Percentiles rank a stretch among this genome's conserved stretches.
Conservation (phyloP, 2,113 vertebrate species). For the Mixornis gularis region DNA sequence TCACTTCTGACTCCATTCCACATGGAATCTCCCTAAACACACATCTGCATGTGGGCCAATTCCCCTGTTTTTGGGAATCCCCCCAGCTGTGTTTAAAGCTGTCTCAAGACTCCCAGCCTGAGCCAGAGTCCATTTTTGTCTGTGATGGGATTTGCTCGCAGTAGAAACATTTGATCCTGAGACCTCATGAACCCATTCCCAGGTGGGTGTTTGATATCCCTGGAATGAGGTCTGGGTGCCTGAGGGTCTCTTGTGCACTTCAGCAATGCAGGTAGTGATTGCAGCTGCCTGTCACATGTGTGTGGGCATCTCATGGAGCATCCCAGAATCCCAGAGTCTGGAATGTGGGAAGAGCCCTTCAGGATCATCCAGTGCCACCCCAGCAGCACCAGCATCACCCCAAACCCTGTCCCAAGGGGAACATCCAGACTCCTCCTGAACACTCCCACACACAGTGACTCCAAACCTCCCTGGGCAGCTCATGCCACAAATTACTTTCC, state of each 20-base stretch:
- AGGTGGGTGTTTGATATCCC: background rate
- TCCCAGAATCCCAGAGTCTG: background rate
- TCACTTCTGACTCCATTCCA: background rate
- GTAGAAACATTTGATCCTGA: background rate
- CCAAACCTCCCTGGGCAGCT: background rate
- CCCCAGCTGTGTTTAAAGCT: accelerated
- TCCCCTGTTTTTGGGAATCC: background rate
- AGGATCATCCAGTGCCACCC: background rate
- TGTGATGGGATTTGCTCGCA: background rate
- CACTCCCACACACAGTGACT: background rate
- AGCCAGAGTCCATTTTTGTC: background rate
- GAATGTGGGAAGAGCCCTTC: background rate
- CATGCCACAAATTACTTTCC: background rate
- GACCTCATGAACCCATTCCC: background rate
- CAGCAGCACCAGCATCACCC: background rate
- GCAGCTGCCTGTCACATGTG: background rate
- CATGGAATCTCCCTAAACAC: background rate
- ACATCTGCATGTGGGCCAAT: background rate
- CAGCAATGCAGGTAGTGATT: background rate
- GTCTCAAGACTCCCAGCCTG: background rate
- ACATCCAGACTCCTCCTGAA: background rate
- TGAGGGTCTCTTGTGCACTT: background rate
- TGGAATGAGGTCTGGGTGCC: background rate
- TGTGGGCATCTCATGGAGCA: background rate
- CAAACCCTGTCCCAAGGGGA: background rate